A percentile compares a stretch with the other conserved stretches of the same genome.
These are phyloP conservation scores for Ovis canadensis DNA, from an alignment of 2,113 vertebrate genomes.

Conservation along the genomic window DNA sequence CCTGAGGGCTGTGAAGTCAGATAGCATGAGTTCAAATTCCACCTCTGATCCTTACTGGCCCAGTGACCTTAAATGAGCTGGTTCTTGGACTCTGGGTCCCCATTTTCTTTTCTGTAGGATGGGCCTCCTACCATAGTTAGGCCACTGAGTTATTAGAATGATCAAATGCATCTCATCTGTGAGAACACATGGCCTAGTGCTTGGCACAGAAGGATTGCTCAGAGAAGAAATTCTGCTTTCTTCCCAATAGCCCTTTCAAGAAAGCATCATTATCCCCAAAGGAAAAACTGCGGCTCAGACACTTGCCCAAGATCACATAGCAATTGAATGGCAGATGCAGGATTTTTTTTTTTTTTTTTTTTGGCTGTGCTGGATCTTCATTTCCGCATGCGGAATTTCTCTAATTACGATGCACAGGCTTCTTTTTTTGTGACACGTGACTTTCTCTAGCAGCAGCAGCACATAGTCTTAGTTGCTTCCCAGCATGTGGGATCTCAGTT, in stretches of 20 bases:
- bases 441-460: background rate
- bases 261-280: background rate
- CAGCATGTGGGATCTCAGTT: background rate
- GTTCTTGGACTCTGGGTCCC: background rate
- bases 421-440: background rate
- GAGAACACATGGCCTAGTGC: background rate
- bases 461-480: background rate
- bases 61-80: background rate
- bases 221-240: background rate
- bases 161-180: background rate
- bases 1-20: background rate
- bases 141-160: background rate
- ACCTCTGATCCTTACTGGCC: background rate
- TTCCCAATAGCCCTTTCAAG: background rate
- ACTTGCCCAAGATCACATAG: background rate
- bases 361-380: background rate
- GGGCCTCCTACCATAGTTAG: background rate
- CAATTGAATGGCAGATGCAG: background rate
- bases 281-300: background rate
- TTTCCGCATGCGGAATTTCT: accelerated
- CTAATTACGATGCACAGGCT: background rate
- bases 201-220: background rate
- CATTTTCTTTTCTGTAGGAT: background rate
- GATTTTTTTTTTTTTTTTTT: background rate
- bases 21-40: background rate